Evolutionary conservation across 1,140 invertebrate species (phyloP).

Genomic region (Oreohelix idahoensis): DNA sequence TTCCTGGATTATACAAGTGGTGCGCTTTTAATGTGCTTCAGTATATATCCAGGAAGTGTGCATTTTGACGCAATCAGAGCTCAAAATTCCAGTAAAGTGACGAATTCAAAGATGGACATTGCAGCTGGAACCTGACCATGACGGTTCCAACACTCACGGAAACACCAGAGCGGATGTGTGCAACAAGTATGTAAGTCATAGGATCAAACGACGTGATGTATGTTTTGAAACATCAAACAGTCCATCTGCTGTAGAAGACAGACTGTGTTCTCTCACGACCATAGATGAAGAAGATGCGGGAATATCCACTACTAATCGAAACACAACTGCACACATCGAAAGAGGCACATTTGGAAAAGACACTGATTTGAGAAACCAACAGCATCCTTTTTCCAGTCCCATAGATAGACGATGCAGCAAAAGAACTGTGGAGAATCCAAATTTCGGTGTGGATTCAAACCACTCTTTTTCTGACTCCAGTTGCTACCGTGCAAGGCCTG

Average conservation of each 20-base stretch:
- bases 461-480: not conserved
- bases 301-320: not conserved
- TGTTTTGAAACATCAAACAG: not conserved
- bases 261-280: slow-evolving; percentile 11
- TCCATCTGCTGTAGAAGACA: slow-evolving; percentile 11
- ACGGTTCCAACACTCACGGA: too few relatives aligned
- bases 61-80: too few relatives aligned
- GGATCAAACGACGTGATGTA: not conserved
- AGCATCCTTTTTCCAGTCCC: not conserved
- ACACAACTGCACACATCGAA: not conserved
- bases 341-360: not conserved
- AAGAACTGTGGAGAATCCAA: not conserved
- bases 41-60: too few relatives aligned
- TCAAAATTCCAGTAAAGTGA: too few relatives aligned
- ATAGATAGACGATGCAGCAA: not conserved
- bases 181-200: not conserved
- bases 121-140: too few relatives aligned
- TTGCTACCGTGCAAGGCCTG: slow-evolving; percentile 19
- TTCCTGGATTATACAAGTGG: too few relatives aligned
- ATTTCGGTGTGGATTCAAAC: not conserved
- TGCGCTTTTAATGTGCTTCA: too few relatives aligned
- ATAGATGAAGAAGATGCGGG: slow-evolving; percentile 31
- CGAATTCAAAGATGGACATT: too few relatives aligned
- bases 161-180: not conserved
- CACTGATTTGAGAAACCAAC: not conserved